These are phyloP conservation scores for Geothlypis trichas DNA, from an alignment of 2,113 vertebrate species.

Conservation along the genomic window DNA sequence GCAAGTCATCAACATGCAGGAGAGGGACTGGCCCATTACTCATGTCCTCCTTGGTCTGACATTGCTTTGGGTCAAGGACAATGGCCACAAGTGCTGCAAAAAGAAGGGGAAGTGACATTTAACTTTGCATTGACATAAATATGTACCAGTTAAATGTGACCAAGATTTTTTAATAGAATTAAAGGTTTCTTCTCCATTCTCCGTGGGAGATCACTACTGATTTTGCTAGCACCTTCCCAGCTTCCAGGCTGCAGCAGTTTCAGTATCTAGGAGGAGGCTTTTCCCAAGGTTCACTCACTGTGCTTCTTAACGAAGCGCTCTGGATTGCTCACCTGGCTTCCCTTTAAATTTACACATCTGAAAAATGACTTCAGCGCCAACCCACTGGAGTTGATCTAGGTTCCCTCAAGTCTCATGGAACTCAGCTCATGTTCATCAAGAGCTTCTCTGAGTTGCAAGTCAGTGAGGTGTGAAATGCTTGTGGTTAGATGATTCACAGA, in stretches of 20 bases:
- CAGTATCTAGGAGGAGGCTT: neutral
- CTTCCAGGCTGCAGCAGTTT: neutral
- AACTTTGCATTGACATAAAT: neutral
- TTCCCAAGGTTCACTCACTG: neutral
- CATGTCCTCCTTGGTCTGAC: neutral
- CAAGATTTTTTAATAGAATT: neutral
- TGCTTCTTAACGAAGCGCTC: neutral
- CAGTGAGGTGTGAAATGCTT: conserved; percentile 71
- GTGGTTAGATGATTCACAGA: conserved; percentile 68
- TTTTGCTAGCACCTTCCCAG: neutral
- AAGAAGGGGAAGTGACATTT: neutral
- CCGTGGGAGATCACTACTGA: neutral
- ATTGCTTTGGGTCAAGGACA: neutral
- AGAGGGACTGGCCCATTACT: neutral
- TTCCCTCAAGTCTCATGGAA: conserved; percentile 65
- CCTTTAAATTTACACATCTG: conserved; percentile 56
- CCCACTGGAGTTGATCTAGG: conserved; percentile 54
- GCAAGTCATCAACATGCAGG: neutral
- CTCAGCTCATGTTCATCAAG: conserved; percentile 55
- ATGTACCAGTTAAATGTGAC: neutral
- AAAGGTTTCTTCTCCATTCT: neutral
- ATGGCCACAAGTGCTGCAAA: neutral
- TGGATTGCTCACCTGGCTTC: conserved; percentile 48
- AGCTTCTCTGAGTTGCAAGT: conserved; percentile 67
- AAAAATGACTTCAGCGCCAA: conserved; percentile 49